Percentiles rank a stretch among this genome's conserved stretches.
Conservation (phyloP, 2,113 vertebrate genomes). For the Pogonocichla stellata region DNA sequence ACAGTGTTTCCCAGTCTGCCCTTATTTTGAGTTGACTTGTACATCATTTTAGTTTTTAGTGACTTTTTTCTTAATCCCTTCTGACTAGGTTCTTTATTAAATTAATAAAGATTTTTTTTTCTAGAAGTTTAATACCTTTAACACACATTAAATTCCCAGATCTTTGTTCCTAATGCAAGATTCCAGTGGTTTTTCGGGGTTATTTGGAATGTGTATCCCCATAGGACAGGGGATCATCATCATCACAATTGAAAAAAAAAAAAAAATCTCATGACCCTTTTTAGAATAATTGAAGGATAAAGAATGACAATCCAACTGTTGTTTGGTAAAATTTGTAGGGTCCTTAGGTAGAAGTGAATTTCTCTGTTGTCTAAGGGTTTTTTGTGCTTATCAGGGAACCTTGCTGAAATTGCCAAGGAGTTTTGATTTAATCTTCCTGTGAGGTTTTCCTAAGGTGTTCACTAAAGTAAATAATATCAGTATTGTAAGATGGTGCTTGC, state of each 20-base stretch:
- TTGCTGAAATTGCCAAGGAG: not conserved
- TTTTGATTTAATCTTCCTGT: not conserved
- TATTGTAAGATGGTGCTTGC: not conserved
- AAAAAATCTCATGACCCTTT: accelerated
- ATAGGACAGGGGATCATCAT: not conserved
- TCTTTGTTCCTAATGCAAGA: not conserved
- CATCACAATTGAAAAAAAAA: not conserved
- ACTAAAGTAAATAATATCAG: not conserved
- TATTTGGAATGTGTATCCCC: not conserved
- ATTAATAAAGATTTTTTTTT: not conserved
- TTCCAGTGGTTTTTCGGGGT: not conserved
- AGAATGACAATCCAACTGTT: not conserved
- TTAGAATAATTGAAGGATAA: not conserved
- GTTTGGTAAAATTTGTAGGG: not conserved
- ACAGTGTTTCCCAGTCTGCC: not conserved
- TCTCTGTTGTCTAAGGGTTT: not conserved
- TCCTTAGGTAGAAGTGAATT: not conserved
- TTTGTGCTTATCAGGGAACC: not conserved
- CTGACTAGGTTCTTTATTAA: not conserved
- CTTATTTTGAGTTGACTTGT: not conserved
- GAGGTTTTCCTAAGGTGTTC: not conserved
- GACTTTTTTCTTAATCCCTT: not conserved
- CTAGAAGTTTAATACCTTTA: not conserved
- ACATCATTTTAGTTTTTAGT: not conserved
- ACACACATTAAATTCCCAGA: not conserved